These are phyloP conservation scores for Monomorium pharaonis DNA, from an alignment of 1,140 invertebrate species.

Conservation along the genomic window DNA sequence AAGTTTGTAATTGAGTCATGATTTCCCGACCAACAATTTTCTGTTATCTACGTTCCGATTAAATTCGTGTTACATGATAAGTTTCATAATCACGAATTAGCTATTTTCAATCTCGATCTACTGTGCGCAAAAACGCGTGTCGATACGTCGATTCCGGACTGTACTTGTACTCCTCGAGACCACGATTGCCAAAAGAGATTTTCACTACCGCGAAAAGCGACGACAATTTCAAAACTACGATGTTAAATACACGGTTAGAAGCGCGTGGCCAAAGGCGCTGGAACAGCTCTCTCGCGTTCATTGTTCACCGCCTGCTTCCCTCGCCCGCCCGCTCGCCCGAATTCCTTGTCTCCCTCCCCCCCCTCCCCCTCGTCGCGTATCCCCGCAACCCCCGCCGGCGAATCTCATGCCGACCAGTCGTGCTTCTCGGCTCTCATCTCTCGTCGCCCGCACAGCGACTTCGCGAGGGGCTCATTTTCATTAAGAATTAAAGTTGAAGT, in stretches of 20 bases:
- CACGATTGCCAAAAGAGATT: background rate
- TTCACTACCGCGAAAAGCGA: conserved; percentile 37
- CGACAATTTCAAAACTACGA: conserved; percentile 83
- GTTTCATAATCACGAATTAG: background rate
- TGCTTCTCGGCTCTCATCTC: conserved; percentile 78
- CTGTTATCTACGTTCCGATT: background rate
- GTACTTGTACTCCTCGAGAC: background rate
- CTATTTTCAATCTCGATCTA: background rate
- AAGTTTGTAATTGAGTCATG: background rate
- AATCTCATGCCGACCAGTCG: conserved; percentile 49
- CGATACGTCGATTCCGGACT: background rate
- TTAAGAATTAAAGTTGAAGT: conserved; percentile 82
- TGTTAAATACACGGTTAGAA: conserved; percentile 81
- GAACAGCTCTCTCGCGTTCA: conserved; percentile 78
- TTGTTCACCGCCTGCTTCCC: conserved; percentile 79
- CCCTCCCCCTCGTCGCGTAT: conserved; percentile 63
- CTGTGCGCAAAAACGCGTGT: background rate
- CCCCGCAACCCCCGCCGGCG: conserved; percentile 57
- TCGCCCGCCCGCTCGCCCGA: conserved; percentile 64
- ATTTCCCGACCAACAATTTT: background rate
- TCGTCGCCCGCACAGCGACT: conserved; percentile 79
- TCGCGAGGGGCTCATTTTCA: conserved; percentile 81
- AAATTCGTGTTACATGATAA: background rate
- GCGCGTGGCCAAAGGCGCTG: conserved; percentile 83
- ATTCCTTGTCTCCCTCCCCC: conserved; percentile 65